A percentile compares a stretch with the other conserved stretches of the same genome.
Conservation (phyloP, 1,140 invertebrate genomes). For the Heliconius congener region DNA sequence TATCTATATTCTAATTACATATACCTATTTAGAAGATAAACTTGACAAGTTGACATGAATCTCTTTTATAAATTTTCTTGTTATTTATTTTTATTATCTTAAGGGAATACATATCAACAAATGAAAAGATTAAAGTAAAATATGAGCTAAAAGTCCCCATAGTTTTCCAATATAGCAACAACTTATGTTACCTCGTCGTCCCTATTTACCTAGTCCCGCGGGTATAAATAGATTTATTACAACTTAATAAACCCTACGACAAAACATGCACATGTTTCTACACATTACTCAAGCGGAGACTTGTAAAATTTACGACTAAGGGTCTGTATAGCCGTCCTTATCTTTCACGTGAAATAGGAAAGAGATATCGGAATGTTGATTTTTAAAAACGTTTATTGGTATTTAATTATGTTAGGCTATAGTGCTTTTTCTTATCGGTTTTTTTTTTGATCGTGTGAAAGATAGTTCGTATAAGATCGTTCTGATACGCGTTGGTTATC, state of each 20-base stretch:
- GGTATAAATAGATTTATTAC: constrained; percentile 45
- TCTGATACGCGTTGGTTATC: not conserved
- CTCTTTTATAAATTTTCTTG: too few species aligned
- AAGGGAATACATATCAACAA: not conserved
- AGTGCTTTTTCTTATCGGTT: constrained; percentile 24
- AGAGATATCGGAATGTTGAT: constrained; percentile 34
- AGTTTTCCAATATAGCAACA: not conserved
- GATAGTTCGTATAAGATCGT: constrained; percentile 12
- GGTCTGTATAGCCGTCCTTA: constrained; percentile 27
- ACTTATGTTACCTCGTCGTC: constrained; percentile 16
- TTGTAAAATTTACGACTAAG: constrained; percentile 45
- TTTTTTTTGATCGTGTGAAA: constrained; percentile 2
- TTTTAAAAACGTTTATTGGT: constrained; percentile 41
- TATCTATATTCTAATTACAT: too few species aligned
- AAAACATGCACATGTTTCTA: constrained; percentile 45
- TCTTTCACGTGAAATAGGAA: constrained; percentile 23
- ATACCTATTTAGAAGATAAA: too few species aligned
- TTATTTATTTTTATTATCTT: not conserved
- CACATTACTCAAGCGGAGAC: constrained; percentile 46
- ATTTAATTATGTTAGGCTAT: constrained; percentile 36
- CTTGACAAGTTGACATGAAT: too few species aligned
- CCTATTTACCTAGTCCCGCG: constrained; percentile 41
- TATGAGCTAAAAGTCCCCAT: not conserved
- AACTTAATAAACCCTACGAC: constrained; percentile 46
- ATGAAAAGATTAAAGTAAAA: constrained; percentile 14